phyloP scores from a whole-genome alignment of 2,888 invertebrate genomes.

The Pollenia angustigena region DNA sequence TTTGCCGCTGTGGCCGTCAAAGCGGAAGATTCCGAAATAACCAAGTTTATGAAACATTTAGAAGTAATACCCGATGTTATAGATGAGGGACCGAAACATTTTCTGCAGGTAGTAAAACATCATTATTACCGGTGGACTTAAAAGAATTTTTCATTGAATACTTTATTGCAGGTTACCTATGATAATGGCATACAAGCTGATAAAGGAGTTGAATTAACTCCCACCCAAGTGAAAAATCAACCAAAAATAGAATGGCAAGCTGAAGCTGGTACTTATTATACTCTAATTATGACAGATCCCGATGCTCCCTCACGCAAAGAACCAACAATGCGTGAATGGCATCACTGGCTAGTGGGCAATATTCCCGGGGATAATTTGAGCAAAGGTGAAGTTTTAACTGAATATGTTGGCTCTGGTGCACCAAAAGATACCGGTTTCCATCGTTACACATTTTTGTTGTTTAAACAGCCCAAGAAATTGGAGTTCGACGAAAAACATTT shows the following conservation, averaged over 20 bases:
- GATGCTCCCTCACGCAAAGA: constrained; percentile 94
- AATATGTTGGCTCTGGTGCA: constrained; percentile 94
- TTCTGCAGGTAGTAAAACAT: constrained; percentile 78
- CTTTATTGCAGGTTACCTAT: constrained; percentile 77
- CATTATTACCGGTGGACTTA: not conserved
- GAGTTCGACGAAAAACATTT: constrained; percentile 85
- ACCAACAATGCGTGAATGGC: constrained; percentile 93
- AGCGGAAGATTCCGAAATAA: constrained; percentile 79
- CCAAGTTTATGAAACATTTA: constrained; percentile 80
- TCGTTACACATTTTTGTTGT: constrained; percentile 92
- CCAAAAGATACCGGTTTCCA: constrained; percentile 90
- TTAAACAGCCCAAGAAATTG: constrained; percentile 88
- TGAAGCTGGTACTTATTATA: constrained; percentile 79
- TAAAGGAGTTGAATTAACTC: constrained; percentile 90
- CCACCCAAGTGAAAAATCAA: constrained; percentile 85
- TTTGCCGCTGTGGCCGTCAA: constrained; percentile 8
- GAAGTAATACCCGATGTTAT: constrained; percentile 83
- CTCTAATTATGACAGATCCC: constrained; percentile 88
- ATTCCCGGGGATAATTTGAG: constrained; percentile 90
- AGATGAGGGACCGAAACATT: constrained; percentile 80
- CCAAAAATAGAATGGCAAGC: constrained; percentile 81
- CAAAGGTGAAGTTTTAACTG: constrained; percentile 90
- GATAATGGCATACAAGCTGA: constrained; percentile 84
- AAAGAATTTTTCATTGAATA: not conserved
- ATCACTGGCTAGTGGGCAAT: constrained; percentile 96